Conservation (phyloP, 2,888 invertebrate genomes). For the Xestoiulus laeticollis region DNA sequence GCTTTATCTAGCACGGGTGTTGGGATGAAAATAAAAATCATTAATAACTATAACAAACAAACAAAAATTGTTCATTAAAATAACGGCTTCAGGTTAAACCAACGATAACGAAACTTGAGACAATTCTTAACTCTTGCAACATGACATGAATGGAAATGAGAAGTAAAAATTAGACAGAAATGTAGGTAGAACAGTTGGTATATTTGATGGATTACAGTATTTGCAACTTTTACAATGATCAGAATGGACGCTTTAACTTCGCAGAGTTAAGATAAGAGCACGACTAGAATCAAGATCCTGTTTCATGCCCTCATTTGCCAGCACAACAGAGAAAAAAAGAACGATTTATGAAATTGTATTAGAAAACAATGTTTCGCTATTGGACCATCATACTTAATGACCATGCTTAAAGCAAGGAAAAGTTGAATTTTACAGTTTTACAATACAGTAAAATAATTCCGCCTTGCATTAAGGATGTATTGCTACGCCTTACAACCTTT, state of each 20-base stretch:
- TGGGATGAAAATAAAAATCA: not conserved
- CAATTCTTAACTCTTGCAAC: too few species aligned
- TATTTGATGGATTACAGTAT: constrained; percentile 18
- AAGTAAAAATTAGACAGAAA: constrained; percentile 31
- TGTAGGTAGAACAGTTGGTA: constrained; percentile 16
- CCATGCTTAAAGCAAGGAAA: not conserved
- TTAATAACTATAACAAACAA: not conserved
- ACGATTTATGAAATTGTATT: not conserved
- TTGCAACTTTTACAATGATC: not conserved
- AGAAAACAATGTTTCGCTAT: not conserved
- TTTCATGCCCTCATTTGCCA: constrained; percentile 17
- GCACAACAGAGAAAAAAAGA: not conserved
- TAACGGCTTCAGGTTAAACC: not conserved
- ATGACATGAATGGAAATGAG: not conserved
- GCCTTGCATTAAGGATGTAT: too few species aligned
- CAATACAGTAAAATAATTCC: not conserved
- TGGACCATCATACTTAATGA: not conserved
- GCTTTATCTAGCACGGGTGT: not conserved
- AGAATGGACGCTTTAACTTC: not conserved
- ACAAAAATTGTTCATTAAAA: not conserved
- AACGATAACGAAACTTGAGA: too few species aligned
- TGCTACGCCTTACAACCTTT: not conserved
- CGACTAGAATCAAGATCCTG: not conserved
- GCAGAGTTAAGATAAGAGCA: not conserved
- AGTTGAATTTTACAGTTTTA: too few species aligned